Evolutionary conservation across 2,113 vertebrate species (phyloP).

Genomic region (Colius striatus): DNA sequence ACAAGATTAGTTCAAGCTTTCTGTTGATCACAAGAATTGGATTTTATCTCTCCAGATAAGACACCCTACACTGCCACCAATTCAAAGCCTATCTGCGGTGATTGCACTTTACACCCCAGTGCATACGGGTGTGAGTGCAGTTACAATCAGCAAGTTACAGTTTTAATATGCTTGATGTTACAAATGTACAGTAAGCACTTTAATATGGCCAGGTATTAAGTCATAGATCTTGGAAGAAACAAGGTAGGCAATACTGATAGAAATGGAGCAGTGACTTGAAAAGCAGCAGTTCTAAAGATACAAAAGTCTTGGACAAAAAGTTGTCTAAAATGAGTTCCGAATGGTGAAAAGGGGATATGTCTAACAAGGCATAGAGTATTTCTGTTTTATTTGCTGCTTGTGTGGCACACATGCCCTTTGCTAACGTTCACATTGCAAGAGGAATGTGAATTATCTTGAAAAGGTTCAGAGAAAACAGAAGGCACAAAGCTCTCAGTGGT

Average conservation of each 20-base stretch:
- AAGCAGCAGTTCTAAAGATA: neutral
- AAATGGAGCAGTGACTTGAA: neutral
- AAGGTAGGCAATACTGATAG: neutral
- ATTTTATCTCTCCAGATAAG: conserved; percentile 48
- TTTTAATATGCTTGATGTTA: neutral
- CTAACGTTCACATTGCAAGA: neutral
- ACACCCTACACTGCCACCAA: neutral
- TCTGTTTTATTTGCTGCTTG: neutral
- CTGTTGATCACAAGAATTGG: conserved; percentile 10
- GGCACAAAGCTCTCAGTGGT: neutral
- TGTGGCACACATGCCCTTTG: neutral
- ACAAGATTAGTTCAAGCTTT: conserved; percentile 43
- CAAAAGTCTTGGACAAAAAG: neutral
- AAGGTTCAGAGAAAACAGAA: neutral
- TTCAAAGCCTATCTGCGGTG: neutral
- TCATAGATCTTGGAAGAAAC: neutral
- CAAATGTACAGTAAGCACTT: neutral
- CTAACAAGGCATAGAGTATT: neutral
- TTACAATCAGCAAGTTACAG: neutral
- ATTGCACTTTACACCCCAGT: neutral
- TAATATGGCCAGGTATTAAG: neutral
- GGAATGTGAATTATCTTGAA: neutral
- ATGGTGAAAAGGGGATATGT: neutral
- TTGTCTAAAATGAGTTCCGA: neutral
- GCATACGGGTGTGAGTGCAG: neutral